Evolutionary conservation across 2,113 vertebrate genomes (phyloP), one percentile per base, ranked within the genome.

Genomic region (Ceratotherium simum): DNA sequence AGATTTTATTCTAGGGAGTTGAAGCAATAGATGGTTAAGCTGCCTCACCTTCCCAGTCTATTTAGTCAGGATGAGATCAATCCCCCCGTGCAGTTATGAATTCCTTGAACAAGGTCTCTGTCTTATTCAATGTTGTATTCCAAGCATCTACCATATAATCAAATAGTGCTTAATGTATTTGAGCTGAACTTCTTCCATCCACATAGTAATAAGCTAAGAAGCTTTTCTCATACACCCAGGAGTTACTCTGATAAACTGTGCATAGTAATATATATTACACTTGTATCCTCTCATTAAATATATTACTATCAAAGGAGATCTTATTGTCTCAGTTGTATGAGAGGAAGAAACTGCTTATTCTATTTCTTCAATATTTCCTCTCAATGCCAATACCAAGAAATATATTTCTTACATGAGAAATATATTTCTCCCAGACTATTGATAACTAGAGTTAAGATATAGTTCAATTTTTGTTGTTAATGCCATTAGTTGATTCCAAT

Each of bases 1-100:
- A 90, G 25, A 54, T 81, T 98, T 97, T 97, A 92, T 95, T 97
- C 84, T 80, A 96, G n/a, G 31, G 48, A 92, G 18, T 46, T 79
- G 67, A 92, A 97, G 91, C 33, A 64, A 78, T 48, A 56, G 36
- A 93, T 78, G 48, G 18, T 54, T 92, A 86, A 80, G 33, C 88
- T 86, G 31, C 27, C 27, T 96, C 58, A 83, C 20, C 48, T 85
- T 94, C 46, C 78, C 79, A 76, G 51, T 95, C 86, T 90, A 1
- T 88, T 96, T 91, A 73, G 42, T 65, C 1, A n/a, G 31, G 42
- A 46, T 90, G 20, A 91, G 58, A 95, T 75, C 62, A 79, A 76
- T 78, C 90, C 21, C 67, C 20, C 48, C 21, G 65, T 3, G 3
- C 10, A 80, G 31, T n/a, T 82, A 2, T 72, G 64, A 96, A 82